Base-by-base conservation (phyloP, 2,113 vertebrate species). In the Sceloporus undulatus region DNA sequence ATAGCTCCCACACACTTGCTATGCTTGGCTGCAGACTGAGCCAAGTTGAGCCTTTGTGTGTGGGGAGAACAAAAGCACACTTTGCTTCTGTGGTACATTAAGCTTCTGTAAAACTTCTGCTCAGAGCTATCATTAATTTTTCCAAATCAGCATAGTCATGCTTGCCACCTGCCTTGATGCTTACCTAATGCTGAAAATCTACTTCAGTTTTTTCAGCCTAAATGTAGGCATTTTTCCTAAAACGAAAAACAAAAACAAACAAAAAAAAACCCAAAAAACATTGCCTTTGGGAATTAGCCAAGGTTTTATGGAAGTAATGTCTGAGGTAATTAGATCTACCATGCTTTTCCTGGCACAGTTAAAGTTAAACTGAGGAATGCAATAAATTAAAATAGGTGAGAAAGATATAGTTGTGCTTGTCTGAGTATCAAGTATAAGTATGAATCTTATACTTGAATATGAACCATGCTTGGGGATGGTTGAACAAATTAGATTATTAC, bases 341-440 rank as follows among this genome's bases (percentile, higher is more conserved):
- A n/a, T 85, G 89, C 66, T 75, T 87, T 84, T 34, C 74, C 74
- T 88, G 52, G 52, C 84, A 76, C 2, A 56, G 21, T 87, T n/a
- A 73, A 85, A 0, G 23, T n/a, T 70, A 79, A 81, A 65, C 5
- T 52, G 54, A 83, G 66, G 74, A 70, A 23, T 27, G 75, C 87
- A 82, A 42, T 42, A 21, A 68, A 54, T 42, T 34, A n/a, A 73
- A 73, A 38, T n/a, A 18, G 74, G 23, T 7, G 21, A 75, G 74
- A 42, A 48, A 76, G 19, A 42, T 9, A 23, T 29, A 56, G 42
- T 48, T 48, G 42, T 48, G 42, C 42, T 48, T 4, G 42, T 48
- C 42, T 48, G 42, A 48, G 18, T 48, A 79, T 79, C 25, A 23
- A 21, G 18, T 38, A 77, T 48, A 23, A 48, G 19, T 77, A 14